Base-by-base conservation (phyloP, 2,888 invertebrate species). In the Lacanobia oleracea region DNA sequence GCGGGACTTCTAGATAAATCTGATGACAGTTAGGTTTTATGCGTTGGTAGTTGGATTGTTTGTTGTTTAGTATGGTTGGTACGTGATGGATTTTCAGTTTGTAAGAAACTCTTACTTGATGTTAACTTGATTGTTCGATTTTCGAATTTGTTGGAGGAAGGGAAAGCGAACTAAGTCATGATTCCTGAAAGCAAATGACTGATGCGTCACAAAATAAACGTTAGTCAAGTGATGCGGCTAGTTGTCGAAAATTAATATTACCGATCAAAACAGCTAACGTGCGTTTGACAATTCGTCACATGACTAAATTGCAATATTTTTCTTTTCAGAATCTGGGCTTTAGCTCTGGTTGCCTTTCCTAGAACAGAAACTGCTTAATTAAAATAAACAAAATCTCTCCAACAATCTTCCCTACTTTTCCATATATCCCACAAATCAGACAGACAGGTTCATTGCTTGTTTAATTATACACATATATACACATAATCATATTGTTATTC, bases 401-500 rank as follows among this genome's bases (percentile, higher is more conserved):
- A 33, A 53, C 8, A 6, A 51, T 63, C 45, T 16, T 40, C 1
- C 7, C 37, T 14, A 48, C 37, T 21, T 59, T 57, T 23, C 5
- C 76, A 57, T 62, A 57, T 62, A 78, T 51, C 27, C 50, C 43
- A 65, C 43, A 65, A 72, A 79, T 21, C 53, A 56, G 43, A 59
- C 56, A 48, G 54, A 68, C 68, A 75, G 56, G 84, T 87, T 87
- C 87, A 86, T 81, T 75, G 87, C 72, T 88, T 88, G 79, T 76
- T 86, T 84, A 86, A 88, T 87, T 80, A 76, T 72, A 77, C 72
- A 53, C 53, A 74, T 79, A 79, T 80, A 76, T 72, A 77, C 72
- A 53, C 53, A 74, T 79, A 79, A 86, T 76, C 67, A 65, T 77
- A 87, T 91, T 90, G 83, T 86, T 87, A 91, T 90, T 89, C 89